Base-by-base conservation (phyloP, 2,888 invertebrate species). In the Nemotelus pantherinus region DNA sequence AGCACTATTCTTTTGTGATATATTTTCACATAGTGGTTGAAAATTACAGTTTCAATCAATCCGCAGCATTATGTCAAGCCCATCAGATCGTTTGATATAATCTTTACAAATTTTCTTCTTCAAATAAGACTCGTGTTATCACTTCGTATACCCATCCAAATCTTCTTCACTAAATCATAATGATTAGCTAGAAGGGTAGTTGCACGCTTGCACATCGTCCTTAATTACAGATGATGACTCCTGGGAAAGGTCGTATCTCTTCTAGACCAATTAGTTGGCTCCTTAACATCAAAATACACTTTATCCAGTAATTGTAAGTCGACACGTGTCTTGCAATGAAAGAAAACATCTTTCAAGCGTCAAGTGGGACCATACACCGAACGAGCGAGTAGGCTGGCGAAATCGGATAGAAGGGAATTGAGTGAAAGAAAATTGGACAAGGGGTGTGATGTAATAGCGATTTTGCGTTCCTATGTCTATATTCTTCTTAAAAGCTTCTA, bases 201-300 rank as follows among this genome's bases (percentile, higher is more conserved):
- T 70, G 53, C 53, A 70, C 43, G 70, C 53, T 70, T 70, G 70
- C 70, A 53, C n/a, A 70, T 50, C 70, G 41, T 43, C 55, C 4
- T 43, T 70, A 70, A 70, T 70, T 70, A 70, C 70, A 53, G 55
- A 4, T 70, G 43, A 55, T 45, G n/a, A 39, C 25, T 25, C 25
- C 25, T 25, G 41, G 43, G 70, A 53, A 44, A 7, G 6, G 9
- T 2, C 45, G 7, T 47, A 39, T 6, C 9, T 39, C 7, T 41
- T 10, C 5, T 53, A 53, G 55, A 55, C 47, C 70, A 70, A 70
- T 70, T 70, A 70, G 70, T 2, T 10, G 9, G 55, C 43, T 70
- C 55, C 53, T 74, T 77, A 74, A 78, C 78, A 78, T 67, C 65
- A 71, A 74, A 78, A 78, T 72, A 72, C 78, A 78, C 78, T 78